Percentiles rank a stretch among this genome's conserved stretches.
Conservation (phyloP, 2,113 vertebrate genomes). For the Mastomys coucha region DNA sequence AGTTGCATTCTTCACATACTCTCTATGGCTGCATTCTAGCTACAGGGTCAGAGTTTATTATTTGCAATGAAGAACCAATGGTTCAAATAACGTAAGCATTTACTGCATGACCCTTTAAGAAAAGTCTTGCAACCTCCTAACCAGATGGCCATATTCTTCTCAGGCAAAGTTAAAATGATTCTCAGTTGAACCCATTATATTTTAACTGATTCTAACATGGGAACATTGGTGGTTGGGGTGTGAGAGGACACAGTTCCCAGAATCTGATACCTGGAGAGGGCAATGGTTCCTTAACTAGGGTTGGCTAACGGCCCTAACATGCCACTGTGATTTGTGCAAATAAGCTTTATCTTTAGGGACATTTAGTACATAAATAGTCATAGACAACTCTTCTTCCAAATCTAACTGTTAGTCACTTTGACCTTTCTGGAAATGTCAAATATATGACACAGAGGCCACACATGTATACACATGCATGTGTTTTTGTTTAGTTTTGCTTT, state of each 20-base stretch:
- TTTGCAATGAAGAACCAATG: neutral
- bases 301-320: neutral
- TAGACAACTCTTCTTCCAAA: slow-evolving; percentile 2
- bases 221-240: neutral
- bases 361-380: slow-evolving; percentile 16
- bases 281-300: neutral
- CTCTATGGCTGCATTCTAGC: neutral
- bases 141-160: neutral
- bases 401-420: neutral
- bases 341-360: neutral
- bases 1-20: neutral
- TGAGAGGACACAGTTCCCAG: neutral
- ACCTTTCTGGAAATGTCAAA: neutral
- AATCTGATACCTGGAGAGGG: neutral
- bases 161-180: slow-evolving; percentile 3
- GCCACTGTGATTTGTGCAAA: neutral
- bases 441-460: neutral
- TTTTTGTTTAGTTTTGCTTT: neutral
- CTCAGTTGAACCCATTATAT: neutral
- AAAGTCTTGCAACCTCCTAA: neutral
- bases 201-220: slow-evolving; percentile 6
- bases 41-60: neutral
- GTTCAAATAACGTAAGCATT: neutral
- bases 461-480: neutral
- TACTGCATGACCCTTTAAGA: neutral